A percentile compares a stretch with the other conserved stretches of the same genome.
Evolutionary conservation across 2,113 vertebrate species (phyloP).

Genomic region (Tragelaphus imberbis): DNA sequence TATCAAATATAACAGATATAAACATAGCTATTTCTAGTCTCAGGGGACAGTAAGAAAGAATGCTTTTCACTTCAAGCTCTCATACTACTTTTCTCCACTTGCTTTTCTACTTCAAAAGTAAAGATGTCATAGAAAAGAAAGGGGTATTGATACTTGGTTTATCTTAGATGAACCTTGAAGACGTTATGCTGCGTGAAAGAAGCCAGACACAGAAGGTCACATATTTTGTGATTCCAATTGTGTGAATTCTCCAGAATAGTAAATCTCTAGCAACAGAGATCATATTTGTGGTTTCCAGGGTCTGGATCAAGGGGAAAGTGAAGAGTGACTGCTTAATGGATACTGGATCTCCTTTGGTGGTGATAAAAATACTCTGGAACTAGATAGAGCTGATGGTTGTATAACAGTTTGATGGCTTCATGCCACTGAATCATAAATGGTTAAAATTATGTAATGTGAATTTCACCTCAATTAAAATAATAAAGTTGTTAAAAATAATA

Average conservation of each 20-base stretch:
- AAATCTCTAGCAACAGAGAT: background rate
- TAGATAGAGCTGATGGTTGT: background rate
- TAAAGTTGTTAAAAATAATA: background rate
- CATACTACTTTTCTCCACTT: background rate
- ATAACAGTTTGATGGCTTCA: background rate
- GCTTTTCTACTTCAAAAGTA: background rate
- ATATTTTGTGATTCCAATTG: background rate
- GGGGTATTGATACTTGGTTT: background rate
- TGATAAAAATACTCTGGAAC: background rate
- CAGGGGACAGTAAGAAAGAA: background rate
- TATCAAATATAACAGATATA: background rate
- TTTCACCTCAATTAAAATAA: background rate
- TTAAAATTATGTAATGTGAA: background rate
- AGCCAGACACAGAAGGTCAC: background rate
- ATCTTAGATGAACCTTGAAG: background rate
- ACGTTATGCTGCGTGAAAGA: background rate
- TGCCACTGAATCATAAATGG: background rate
- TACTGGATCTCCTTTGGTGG: background rate
- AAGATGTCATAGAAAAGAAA: background rate
- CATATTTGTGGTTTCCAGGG: background rate
- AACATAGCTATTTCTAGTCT: conserved; percentile 34
- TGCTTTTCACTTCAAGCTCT: background rate
- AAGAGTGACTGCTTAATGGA: background rate
- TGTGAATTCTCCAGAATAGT: background rate
- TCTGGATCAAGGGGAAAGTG: fast-evolving